Evolutionary conservation across 2,888 invertebrate genomes (phyloP).

Genomic region (Acleris emargana): DNA sequence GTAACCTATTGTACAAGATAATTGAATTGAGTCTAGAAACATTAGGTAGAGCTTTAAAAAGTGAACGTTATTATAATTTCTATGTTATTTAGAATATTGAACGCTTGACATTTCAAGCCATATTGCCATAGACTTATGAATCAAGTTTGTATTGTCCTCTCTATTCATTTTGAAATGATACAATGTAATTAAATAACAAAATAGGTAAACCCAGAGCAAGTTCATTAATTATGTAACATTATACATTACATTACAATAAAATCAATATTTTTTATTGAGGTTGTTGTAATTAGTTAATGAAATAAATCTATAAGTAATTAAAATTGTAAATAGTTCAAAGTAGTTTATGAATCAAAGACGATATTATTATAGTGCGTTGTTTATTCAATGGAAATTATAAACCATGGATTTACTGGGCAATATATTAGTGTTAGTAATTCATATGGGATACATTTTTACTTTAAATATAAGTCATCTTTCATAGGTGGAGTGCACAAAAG

Average conservation of each 20-base stretch:
- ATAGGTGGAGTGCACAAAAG: too few relatives aligned
- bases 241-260: background rate
- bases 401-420: constrained; percentile 15
- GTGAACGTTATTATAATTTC: too few relatives aligned
- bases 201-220: constrained; percentile 1
- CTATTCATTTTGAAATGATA: background rate
- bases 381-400: constrained; percentile 12
- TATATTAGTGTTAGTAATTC: background rate
- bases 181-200: background rate
- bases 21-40: too few relatives aligned
- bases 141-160: constrained; percentile 5
- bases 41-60: too few relatives aligned
- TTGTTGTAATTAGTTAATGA: constrained; percentile 1
- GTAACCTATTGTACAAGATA: too few relatives aligned
- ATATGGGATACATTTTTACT: background rate
- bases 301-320: constrained; percentile 29
- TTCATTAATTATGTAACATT: background rate
- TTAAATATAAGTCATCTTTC: too few relatives aligned
- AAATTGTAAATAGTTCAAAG: constrained; percentile 34
- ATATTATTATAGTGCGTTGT: constrained; percentile 13
- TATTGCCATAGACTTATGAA: constrained; percentile 1
- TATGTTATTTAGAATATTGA: too few relatives aligned
- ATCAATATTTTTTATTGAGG: background rate
- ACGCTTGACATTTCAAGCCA: background rate
- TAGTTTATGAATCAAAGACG: constrained; percentile 28